Base-by-base conservation (phyloP, 2,888 invertebrate genomes). In the Noctuana brunneofusca region DNA sequence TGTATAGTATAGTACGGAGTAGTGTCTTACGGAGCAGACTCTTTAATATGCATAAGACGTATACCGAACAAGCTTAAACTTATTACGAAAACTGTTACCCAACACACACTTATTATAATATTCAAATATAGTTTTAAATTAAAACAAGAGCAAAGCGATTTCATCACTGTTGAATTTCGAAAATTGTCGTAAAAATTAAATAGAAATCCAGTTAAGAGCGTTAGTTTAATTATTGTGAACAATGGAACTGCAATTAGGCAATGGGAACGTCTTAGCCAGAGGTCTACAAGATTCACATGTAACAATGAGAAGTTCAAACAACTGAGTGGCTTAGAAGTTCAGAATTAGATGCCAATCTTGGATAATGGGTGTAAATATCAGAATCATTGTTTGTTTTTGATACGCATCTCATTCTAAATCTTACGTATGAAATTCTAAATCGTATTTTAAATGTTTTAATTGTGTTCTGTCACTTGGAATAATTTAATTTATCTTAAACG, bases 221-320 rank as follows among this genome's bases (percentile, higher is more conserved):
- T 84, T 83, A 81, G 80, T 84, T 84, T 86, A 84, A 84, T 86
- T 87, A 80, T 77, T 74, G 76, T 75, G 84, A 82, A 90, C 89
- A 89, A 90, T 89, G 78, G 89, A 76, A 69, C 74, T 68, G 80
- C 83, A 89, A 88, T 89, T 89, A 88, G 85, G 84, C 86, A 88
- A 89, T 89, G 89, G 79, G 87, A 88, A 82, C 80, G 76, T 75
- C 75, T 30, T 81, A 80, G 84, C 75, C 75, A 72, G 79, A 78
- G 76, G 73, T 81, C 79, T 81, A 74, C 70, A 68, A 71, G 64
- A 78, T 86, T 87, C 87, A 78, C 87, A 85, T 80, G 78, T 68
- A 68, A 71, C 69, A 71, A 71, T 71, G 68, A 66, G 49, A 64
- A 64, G 58, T 54, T 64, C 56, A 20, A 52, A 32, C 57, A 57